Base-by-base conservation (phyloP, 1,140 invertebrate genomes). In the Brachionus calyciflorus region DNA sequence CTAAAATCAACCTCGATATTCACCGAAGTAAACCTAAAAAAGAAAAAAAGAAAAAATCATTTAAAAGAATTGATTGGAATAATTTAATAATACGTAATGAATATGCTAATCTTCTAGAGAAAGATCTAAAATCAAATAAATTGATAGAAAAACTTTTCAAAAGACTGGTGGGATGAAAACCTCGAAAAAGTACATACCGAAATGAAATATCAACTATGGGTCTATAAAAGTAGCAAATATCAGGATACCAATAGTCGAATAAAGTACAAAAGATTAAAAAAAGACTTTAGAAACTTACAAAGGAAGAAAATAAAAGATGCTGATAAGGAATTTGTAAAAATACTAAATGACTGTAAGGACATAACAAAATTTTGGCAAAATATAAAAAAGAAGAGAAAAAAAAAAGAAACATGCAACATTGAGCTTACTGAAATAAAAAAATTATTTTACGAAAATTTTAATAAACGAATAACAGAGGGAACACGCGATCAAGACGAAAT, bases 221-320 rank as follows among this genome's bases (percentile, higher is more conserved):
- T 65, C n/a, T 65, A 41, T 19, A 65, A 65, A 41, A 40, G 17
- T 17, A 65, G 60, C 24, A 65, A 65, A 19, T 65, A 41, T 28
- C 12, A 41, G 44, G 40, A 65, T 44, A 65, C 1, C 9, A 41
- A 65, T 2, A 41, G 33, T 19, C 41, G 30, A 44, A 65, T 65
- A 37, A 65, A 40, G 40, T 65, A 65, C 60, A 65, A 65, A 40
- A 65, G 60, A 65, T 37, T 65, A 17, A 65, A 65, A 65, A 65
- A 65, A 24, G 60, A 65, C 2, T 65, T 65, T 41, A n/a, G 60
- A 24, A 65, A 65, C 21, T 19, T 65, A 24, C 60, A 65, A 65
- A 65, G 60, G 40, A 65, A 65, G 24, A 44, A 44, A 14, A 7
- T 41, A 41, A 65, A 40, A 12, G 60, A 65, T 19, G 14, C 40